A percentile compares a stretch with the other conserved stretches of the same genome.
Evolutionary conservation across 2,888 invertebrate species (phyloP).

Genomic region (Lasioglossum leucozonium): DNA sequence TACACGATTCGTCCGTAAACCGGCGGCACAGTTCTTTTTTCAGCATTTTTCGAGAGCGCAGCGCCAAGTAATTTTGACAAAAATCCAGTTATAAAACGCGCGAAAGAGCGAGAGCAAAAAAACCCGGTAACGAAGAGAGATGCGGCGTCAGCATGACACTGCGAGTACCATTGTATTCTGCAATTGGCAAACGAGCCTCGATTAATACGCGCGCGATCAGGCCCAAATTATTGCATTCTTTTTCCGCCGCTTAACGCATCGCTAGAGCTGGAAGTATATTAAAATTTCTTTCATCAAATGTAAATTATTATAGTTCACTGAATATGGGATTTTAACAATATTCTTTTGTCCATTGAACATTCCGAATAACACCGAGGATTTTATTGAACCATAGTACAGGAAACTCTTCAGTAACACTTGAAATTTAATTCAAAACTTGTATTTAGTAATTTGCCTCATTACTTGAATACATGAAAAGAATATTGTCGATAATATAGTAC

Average conservation of each 20-base stretch:
- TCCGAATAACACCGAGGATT: not conserved
- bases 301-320: not conserved
- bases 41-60: not conserved
- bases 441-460: no score
- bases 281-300: not conserved
- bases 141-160: not conserved
- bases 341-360: not conserved
- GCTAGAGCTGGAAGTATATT: not conserved
- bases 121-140: not conserved
- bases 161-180: slow-evolving; percentile 33
- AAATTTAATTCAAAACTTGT: not conserved
- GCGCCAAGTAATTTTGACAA: slow-evolving; percentile 27
- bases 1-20: slow-evolving; percentile 37
- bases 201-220: slow-evolving; percentile 52
- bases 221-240: slow-evolving; percentile 34
- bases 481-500: no score
- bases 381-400: not conserved
- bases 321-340: not conserved
- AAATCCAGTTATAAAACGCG: slow-evolving; percentile 8
- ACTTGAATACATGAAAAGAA: no score
- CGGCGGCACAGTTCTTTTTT: not conserved
- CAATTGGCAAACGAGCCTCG: slow-evolving; percentile 6
- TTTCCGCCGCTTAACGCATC: not conserved
- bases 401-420: not conserved
- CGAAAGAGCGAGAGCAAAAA: not conserved